Base-by-base conservation (phyloP, 1,140 invertebrate species). In the Calephelis virginiensis region DNA sequence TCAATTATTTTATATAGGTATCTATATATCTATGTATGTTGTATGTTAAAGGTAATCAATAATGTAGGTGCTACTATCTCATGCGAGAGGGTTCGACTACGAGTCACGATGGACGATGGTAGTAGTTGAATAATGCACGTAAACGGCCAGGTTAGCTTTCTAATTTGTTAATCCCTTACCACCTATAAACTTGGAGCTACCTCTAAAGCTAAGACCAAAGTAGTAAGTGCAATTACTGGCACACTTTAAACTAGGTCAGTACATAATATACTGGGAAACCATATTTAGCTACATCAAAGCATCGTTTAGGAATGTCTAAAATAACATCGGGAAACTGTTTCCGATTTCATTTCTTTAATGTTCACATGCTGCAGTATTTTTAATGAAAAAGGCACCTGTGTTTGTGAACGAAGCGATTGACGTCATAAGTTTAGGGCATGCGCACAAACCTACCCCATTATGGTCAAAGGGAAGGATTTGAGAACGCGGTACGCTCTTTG, bases 401-500 rank as follows among this genome's bases (percentile, higher is more conserved):
- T 83, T 86, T 84, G 80, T 87, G 83, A 87, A 85, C 75, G 83
- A 78, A 80, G 63, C 77, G 79, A 88, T 88, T 88, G 85, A 88
- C 85, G 85, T 88, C 85, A 88, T 82, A 75, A 75, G 76, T 70
- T 75, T 73, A 40, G 68, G 75, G 78, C 82, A 80, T 73, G 82
- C 83, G 83, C 70, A 61, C 8, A 72, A 28, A 13, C 14, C 50
- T 68, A 60, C 70, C 66, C n/a, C 73, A 68, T 72, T 67, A 73
- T 77, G 61, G 62, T 43, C 59, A 67, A 64, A 67, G 63, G 47
- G 48, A 68, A 71, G 70, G 68, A 62, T 60, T 73, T 71, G 72
- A 84, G 73, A 85, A 74, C 80, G 81, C 78, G 73, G 68, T 68
- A 74, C 70, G 76, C 75, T 73, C 47, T 69, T 60, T 63, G 14